Conservation (phyloP, 2,888 invertebrate genomes). For the Cheilosia pagana region DNA sequence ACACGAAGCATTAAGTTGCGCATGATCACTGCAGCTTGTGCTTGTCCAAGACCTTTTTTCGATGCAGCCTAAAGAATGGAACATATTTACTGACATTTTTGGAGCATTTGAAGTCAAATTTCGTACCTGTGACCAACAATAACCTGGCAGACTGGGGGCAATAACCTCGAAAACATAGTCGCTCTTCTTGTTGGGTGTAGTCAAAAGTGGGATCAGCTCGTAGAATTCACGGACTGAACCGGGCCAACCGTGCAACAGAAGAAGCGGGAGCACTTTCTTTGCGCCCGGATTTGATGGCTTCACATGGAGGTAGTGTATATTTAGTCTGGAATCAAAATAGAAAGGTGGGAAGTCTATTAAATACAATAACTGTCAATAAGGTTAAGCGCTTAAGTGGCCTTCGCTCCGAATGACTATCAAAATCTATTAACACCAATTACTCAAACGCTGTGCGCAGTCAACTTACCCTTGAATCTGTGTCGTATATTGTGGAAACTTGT, state of each 20-base stretch:
- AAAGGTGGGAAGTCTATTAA: no score
- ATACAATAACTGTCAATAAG: no score
- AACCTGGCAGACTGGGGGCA: slow-evolving; percentile 88
- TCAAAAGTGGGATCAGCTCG: slow-evolving; percentile 88
- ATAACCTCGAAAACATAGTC: slow-evolving; percentile 89
- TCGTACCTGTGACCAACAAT: slow-evolving; percentile 87
- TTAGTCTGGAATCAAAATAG: slow-evolving; percentile 77
- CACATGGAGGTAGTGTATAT: slow-evolving; percentile 90
- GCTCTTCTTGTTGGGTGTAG: slow-evolving; percentile 83
- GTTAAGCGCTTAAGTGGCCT: no score
- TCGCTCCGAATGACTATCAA: slow-evolving; percentile 84
- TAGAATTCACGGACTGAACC: slow-evolving; percentile 92
- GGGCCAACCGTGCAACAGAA: slow-evolving; percentile 95
- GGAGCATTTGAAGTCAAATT: not conserved
- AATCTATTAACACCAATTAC: no score
- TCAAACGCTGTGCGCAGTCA: slow-evolving; percentile 72
- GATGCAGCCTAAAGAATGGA: slow-evolving; percentile 78
- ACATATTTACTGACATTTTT: not conserved
- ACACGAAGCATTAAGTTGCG: slow-evolving; percentile 88
- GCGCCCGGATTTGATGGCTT: slow-evolving; percentile 84
- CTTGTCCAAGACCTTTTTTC: slow-evolving; percentile 81
- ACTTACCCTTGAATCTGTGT: slow-evolving; percentile 88
- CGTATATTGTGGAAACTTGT: slow-evolving; percentile 89
- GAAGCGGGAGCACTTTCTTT: slow-evolving; percentile 86
- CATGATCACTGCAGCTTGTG: slow-evolving; percentile 85